A percentile compares a stretch with the other conserved stretches of the same genome.
Evolutionary conservation across 2,888 invertebrate genomes (phyloP).

Genomic region (Clitarchus hookeri): DNA sequence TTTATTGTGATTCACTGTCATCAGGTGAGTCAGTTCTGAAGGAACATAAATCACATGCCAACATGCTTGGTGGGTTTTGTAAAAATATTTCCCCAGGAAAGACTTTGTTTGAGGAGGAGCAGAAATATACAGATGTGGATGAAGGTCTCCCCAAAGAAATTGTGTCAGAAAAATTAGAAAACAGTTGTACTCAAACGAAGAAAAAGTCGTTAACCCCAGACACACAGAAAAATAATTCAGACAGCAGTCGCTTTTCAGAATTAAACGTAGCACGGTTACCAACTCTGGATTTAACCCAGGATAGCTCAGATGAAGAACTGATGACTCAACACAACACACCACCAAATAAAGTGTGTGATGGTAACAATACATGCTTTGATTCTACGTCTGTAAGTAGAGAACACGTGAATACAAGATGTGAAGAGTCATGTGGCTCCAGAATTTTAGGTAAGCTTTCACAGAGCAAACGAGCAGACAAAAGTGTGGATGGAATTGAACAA

Average conservation of each 20-base stretch:
- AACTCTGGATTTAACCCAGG: background rate
- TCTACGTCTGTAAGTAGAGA: too few relatives aligned
- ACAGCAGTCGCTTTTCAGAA: background rate
- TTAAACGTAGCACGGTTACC: background rate
- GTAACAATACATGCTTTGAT: too few relatives aligned
- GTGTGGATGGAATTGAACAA: background rate
- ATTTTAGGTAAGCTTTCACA: background rate
- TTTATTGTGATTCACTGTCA: background rate
- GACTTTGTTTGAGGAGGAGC: background rate
- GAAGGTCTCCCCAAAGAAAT: background rate
- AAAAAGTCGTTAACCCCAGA: background rate
- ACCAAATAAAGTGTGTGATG: background rate
- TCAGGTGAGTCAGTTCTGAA: too few relatives aligned
- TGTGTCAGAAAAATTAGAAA: background rate
- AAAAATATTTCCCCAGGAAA: background rate
- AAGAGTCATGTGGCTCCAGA: background rate
- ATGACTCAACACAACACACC: background rate
- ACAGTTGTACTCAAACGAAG: background rate
- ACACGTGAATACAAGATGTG: too few relatives aligned
- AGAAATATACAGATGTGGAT: background rate
- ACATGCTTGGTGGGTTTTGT: too few relatives aligned
- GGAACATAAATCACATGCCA: too few relatives aligned
- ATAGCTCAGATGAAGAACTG: background rate
- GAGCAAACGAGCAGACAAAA: background rate
- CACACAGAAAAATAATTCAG: background rate